Percentiles rank a stretch among this genome's conserved stretches.
phyloP scores from a whole-genome alignment of 2,888 invertebrate genomes.

The Sipha maydis region DNA sequence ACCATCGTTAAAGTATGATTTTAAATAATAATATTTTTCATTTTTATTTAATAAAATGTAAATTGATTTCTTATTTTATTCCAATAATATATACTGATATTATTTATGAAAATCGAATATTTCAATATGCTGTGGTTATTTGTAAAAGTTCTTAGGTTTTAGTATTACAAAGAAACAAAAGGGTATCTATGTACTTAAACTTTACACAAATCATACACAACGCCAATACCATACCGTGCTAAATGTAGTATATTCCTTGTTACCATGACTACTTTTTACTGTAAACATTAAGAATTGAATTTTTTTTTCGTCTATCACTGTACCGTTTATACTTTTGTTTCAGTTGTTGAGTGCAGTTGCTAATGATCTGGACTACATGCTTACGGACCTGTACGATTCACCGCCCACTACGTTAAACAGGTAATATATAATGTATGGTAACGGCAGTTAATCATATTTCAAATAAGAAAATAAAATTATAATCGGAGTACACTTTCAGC shows the following conservation, averaged over 20 bases:
- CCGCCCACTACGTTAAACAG: conserved; percentile 68
- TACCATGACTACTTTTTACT: conserved; percentile 49
- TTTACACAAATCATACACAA: neutral
- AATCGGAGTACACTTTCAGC: neutral
- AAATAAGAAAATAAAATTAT: neutral
- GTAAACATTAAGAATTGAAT: conserved; percentile 40
- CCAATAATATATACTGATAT: neutral
- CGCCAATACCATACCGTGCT: neutral
- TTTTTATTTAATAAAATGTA: too few species aligned
- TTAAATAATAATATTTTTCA: neutral
- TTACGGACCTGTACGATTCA: conserved; percentile 82
- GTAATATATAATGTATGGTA: conserved; percentile 11
- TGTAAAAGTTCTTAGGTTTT: conserved; percentile 15
- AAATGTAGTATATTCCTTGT: conserved; percentile 28
- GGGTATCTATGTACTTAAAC: neutral
- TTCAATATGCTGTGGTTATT: neutral
- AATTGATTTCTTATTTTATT: neutral
- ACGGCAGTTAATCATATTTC: neutral
- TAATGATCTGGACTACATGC: conserved; percentile 86
- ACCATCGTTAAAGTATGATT: neutral
- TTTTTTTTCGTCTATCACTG: neutral
- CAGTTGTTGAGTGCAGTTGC: conserved; percentile 85
- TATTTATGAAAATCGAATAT: neutral
- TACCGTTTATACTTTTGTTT: conserved; percentile 67
- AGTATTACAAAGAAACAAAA: neutral